Evolutionary conservation across 2,888 invertebrate genomes (phyloP), one percentile per base, ranked within the genome.

Genomic region (Sinohyriopsis cumingii): DNA sequence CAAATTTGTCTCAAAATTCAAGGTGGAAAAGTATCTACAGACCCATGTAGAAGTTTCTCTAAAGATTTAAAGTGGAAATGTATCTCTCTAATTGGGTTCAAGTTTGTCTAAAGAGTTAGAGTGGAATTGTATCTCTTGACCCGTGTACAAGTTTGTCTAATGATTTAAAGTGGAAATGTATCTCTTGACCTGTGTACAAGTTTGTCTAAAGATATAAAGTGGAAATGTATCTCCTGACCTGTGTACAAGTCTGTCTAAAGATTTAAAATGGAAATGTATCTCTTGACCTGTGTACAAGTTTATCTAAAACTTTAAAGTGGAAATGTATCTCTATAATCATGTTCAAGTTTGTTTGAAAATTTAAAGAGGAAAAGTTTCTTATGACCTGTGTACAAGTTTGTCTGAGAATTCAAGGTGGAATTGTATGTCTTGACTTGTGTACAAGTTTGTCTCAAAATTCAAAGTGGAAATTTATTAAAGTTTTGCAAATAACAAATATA

Each of bases 81-180:
- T 24, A 89, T 81, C 76, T 89, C 88, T 45, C 87, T 72, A 63
- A 79, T 82, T 72, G 88, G 66, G 60, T 84, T 81, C 45, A 80
- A 67, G 55, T 85, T 87, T 24, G 83, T 85, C 88, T 88, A 78
- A 33, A 81, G 80, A 63, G 54, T 18, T n/a, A 55, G 67, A 19
- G n/a, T 25, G 55, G 15, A 60, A n/a, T n/a, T n/a, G n/a, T n/a
- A n/a, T n/a, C n/a, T n/a, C n/a, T n/a, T n/a, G n/a, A n/a, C n/a
- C n/a, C n/a, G n/a, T n/a, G n/a, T n/a, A n/a, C n/a, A n/a, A n/a
- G n/a, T n/a, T n/a, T n/a, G n/a, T n/a, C n/a, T n/a, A n/a, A n/a
- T n/a, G n/a, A n/a, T n/a, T n/a, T n/a, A n/a, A n/a, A n/a, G n/a
- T n/a, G n/a, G n/a, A n/a, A 64, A 54, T 22, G 25, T 19, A 69